Base-by-base conservation (phyloP, 2,888 invertebrate species). In the Thymelicus lineola region DNA sequence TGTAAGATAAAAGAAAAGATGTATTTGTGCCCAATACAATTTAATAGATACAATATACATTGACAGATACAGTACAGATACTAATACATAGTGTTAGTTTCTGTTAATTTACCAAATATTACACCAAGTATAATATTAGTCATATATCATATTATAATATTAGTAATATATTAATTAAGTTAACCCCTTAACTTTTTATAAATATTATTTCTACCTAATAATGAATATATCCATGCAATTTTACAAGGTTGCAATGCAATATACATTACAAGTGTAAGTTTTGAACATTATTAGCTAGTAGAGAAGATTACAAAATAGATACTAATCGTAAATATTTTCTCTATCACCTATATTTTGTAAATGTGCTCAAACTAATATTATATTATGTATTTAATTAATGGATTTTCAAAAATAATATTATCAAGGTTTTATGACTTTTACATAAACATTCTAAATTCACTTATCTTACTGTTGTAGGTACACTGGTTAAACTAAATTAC, bases 11-110 rank as follows among this genome's bases (percentile, higher is more conserved):
- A 58, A 20, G 20, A 60, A 60, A 68, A 46, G 65, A 70, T 67
- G 66, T 65, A 53, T 59, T 71, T 69, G 72, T 60, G 60, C 60
- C 60, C 60, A 60, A 60, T 60, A 60, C 15, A n/a, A 17, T 60
- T 60, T 60, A 60, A 60, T 45, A 45, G 45, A 60, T 3, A 28
- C 28, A 28, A 28, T 28, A 28, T 28, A 28, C 28, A 28, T 28
- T 28, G n/a, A n/a, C n/a, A n/a, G n/a, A n/a, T n/a, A n/a, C n/a
- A n/a, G n/a, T n/a, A 58, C 38, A 50, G 1, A 50, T 50, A 50
- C 6, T 42, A 42, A 4, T 1, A 12, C 12, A 42, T 42, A 42
- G 42, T 42, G 42, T 42, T 10, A 12, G 9, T 42, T 42, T 50
- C 15, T 17, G 64, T 70, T 67, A 70, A 64, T 70, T 55, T 14